A percentile compares a stretch with the other conserved stretches of the same genome.
phyloP scores from a whole-genome alignment of 2,888 invertebrate genomes.

The Nemotelus nigrinus region DNA sequence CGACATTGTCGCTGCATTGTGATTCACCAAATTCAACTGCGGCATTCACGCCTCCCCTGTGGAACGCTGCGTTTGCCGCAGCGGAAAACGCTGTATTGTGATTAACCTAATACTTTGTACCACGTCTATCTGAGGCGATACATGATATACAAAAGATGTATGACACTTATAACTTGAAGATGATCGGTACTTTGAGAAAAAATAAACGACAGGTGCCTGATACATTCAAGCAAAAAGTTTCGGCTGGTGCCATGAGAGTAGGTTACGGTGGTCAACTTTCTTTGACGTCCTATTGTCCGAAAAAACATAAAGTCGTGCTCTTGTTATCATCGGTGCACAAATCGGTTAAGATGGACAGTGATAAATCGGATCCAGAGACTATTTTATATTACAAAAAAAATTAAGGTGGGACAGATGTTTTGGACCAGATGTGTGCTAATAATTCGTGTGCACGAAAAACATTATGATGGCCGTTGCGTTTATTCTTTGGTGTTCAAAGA shows the following conservation, averaged over 20 bases:
- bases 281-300: neutral
- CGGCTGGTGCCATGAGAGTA: neutral
- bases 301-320: neutral
- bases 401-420: neutral
- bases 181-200: neutral
- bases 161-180: neutral
- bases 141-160: neutral
- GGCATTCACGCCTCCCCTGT: no score
- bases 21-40: no score
- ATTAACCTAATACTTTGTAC: no score
- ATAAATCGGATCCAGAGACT: neutral
- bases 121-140: no score
- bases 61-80: no score
- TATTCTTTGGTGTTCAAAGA: no score
- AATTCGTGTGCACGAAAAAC: neutral
- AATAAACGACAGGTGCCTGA: neutral
- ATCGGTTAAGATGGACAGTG: neutral
- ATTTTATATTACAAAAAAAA: neutral
- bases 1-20: no score
- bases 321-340: no score
- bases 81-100: no score
- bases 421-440: neutral
- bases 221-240: neutral
- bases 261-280: neutral
- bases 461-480: neutral